These are phyloP conservation scores for Onchidella celtica DNA, from an alignment of 2,888 invertebrate species.

Conservation along the genomic window DNA sequence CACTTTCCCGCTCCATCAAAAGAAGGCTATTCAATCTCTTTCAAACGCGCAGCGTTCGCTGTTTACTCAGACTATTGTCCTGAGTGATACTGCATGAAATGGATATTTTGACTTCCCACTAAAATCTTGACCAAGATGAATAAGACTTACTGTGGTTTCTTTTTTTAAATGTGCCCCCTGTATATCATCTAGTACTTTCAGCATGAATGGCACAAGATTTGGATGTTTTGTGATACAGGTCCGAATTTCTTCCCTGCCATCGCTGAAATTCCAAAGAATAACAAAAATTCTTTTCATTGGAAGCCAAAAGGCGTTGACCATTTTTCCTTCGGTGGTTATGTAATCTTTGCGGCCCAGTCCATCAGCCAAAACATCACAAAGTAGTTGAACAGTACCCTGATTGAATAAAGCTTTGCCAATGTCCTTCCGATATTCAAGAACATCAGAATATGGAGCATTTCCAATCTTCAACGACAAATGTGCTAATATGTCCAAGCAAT, in stretches of 20 bases:
- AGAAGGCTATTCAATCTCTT: no score
- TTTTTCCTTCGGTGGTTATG: conserved; percentile 3
- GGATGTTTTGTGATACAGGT: no score
- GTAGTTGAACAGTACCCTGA: neutral
- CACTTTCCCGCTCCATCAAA: no score
- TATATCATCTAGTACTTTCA: conserved; percentile 8
- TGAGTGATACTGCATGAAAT: no score
- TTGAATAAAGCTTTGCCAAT: no score
- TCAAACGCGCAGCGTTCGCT: no score
- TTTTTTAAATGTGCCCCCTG: conserved; percentile 21
- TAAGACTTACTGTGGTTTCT: conserved; percentile 29
- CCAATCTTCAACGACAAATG: conserved; percentile 35
- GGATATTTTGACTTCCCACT: no score
- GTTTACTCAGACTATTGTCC: no score
- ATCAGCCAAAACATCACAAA: conserved; percentile 36
- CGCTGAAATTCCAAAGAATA: conserved; percentile 45
- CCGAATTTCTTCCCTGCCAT: conserved; percentile 23
- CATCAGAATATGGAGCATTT: conserved; percentile 16
- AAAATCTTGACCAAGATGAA: no score
- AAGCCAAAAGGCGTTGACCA: conserved; percentile 24
- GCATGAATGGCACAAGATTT: neutral
- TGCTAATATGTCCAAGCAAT: conserved; percentile 24
- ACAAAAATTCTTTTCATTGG: conserved; percentile 28
- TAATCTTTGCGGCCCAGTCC: no score
- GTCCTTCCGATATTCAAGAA: conserved; percentile 9